These are phyloP conservation scores for Bagarius yarrelli DNA, from an alignment of 2,113 vertebrate species.

Conservation along the genomic window DNA sequence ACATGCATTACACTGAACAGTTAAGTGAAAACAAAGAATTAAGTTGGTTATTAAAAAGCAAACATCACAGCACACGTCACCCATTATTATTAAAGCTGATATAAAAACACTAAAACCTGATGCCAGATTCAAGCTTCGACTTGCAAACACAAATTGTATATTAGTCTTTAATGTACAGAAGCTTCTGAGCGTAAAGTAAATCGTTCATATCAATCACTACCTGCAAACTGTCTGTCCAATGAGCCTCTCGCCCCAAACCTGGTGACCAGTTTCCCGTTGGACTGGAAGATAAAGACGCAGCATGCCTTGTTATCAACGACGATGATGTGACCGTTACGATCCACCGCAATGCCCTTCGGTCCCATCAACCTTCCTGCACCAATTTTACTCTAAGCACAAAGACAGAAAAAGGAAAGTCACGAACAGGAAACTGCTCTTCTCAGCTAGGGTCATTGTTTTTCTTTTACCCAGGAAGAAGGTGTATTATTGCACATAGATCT, in stretches of 20 bases:
- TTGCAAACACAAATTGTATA: neutral
- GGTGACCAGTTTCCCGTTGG: conserved; percentile 91
- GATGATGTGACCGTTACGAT: conserved; percentile 94
- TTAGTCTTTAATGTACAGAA: neutral
- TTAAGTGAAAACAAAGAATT: conserved; percentile 16
- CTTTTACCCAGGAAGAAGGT: neutral
- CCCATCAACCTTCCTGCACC: conserved; percentile 92
- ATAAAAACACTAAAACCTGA: neutral
- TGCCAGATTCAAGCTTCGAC: neutral
- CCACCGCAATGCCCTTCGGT: conserved; percentile 91
- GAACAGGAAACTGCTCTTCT: neutral
- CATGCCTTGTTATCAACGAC: conserved; percentile 98
- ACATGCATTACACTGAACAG: neutral
- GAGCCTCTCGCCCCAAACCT: conserved; percentile 89
- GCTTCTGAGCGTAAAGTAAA: neutral
- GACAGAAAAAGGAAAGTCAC: neutral
- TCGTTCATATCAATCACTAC: conserved; percentile 59
- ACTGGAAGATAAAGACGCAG: conserved; percentile 96
- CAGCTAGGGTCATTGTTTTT: neutral
- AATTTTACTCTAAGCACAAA: conserved; percentile 82
- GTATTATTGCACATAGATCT: neutral
- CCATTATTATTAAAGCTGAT: neutral
- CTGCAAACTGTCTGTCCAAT: conserved; percentile 90
- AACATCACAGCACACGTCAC: conserved; percentile 20
- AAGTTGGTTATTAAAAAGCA: conserved; percentile 24